phyloP scores from a whole-genome alignment of 2,888 invertebrate genomes.

The Brenthis ino region DNA sequence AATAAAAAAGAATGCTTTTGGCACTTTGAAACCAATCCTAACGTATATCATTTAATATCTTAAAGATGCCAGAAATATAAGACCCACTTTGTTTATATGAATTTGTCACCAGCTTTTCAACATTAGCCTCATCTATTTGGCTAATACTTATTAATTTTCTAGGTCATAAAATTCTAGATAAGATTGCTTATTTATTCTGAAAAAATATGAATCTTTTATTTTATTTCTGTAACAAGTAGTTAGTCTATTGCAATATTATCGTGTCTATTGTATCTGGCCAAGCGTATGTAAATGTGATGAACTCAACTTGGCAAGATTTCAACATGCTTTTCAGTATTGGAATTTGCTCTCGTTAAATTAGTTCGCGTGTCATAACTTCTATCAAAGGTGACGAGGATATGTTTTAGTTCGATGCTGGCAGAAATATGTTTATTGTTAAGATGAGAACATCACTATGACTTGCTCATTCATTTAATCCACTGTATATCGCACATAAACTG shows the following conservation, averaged over 20 bases:
- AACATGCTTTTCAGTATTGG: constrained; percentile 6
- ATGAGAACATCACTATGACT: background rate
- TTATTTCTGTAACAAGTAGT: background rate
- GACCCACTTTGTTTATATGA: too few relatives aligned
- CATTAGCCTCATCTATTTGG: too few relatives aligned
- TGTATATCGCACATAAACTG: background rate
- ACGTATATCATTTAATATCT: too few relatives aligned
- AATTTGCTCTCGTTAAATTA: constrained; percentile 18
- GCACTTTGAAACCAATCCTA: too few relatives aligned
- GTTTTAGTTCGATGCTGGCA: constrained; percentile 4
- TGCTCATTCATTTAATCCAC: background rate
- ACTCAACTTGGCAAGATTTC: constrained; percentile 17
- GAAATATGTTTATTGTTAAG: constrained; percentile 5
- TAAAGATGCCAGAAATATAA: too few relatives aligned
- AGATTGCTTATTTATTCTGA: too few relatives aligned
- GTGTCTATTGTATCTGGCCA: background rate
- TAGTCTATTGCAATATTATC: background rate
- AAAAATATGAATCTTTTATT: too few relatives aligned
- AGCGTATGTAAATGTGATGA: background rate
- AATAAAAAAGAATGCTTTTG: too few relatives aligned
- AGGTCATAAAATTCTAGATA: too few relatives aligned
- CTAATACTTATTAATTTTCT: too few relatives aligned
- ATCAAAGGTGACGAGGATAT: constrained; percentile 16
- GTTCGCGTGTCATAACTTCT: constrained; percentile 16
- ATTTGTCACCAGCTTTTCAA: too few relatives aligned